Evolutionary conservation across 2,888 invertebrate genomes (phyloP).

Genomic region (Zaprionus lineosus): DNA sequence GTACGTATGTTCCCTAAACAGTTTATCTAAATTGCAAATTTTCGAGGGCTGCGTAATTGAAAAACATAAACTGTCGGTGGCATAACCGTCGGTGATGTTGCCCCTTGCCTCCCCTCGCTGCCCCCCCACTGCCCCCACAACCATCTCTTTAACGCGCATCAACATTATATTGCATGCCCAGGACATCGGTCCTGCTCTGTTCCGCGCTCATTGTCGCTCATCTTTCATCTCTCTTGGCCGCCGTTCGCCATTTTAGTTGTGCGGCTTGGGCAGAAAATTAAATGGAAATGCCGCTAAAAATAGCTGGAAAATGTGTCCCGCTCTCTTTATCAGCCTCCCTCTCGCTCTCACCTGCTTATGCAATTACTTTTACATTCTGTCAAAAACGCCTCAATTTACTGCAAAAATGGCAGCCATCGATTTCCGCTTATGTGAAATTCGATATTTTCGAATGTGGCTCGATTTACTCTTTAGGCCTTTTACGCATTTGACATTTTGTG

Average conservation of each 20-base stretch:
- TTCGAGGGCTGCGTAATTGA: conserved; percentile 64
- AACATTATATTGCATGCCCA: neutral
- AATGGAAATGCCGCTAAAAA: conserved; percentile 71
- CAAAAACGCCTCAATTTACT: conserved; percentile 71
- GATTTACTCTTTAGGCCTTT: conserved; percentile 59
- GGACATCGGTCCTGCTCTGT: too few relatives aligned
- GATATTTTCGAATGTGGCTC: conserved; percentile 49
- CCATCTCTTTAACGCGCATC: too few relatives aligned
- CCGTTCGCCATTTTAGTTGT: conserved; percentile 63
- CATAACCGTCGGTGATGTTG: too few relatives aligned
- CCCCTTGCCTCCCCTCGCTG: neutral
- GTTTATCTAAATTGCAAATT: conserved; percentile 73
- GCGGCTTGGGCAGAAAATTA: conserved; percentile 71
- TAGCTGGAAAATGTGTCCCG: conserved; percentile 58
- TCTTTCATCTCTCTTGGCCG: conserved; percentile 37
- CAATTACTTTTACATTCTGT: conserved; percentile 64
- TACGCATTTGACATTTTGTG: conserved; percentile 68
- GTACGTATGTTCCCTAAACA: conserved; percentile 25
- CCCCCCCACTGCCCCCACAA: neutral
- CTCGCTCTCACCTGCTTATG: conserved; percentile 27
- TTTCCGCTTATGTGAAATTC: conserved; percentile 64
- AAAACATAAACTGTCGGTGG: conserved; percentile 46
- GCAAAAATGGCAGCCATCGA: conserved; percentile 73
- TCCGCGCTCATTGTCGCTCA: neutral
- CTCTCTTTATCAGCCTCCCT: neutral